Percentiles rank a stretch among this genome's conserved stretches.
Conservation (phyloP, 1,140 invertebrate species). For the Mercenaria mercenaria region DNA sequence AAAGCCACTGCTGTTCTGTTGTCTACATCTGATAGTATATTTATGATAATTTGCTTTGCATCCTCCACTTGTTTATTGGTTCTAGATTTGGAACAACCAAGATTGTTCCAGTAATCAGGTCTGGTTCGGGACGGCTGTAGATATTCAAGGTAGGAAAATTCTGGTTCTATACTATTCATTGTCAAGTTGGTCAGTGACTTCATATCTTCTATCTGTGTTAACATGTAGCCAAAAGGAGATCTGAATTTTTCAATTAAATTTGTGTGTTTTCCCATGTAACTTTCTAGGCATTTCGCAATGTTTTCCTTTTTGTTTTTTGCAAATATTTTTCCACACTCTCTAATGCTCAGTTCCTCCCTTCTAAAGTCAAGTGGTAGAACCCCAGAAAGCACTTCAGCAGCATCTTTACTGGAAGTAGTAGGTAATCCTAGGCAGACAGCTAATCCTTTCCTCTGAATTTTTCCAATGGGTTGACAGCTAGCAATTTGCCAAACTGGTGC, state of each 20-base stretch:
- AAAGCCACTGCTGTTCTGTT: slow-evolving; percentile 28
- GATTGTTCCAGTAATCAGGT: slow-evolving; percentile 29
- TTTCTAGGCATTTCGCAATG: not conserved
- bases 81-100: slow-evolving; percentile 2
- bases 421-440: not conserved
- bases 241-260: not conserved
- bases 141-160: slow-evolving; percentile 19
- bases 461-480: not conserved
- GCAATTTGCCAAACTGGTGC: slow-evolving; percentile 36
- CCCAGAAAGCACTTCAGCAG: not conserved
- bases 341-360: not conserved
- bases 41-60: not conserved
- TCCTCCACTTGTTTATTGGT: not conserved
- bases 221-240: not conserved
- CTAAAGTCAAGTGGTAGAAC: slow-evolving; percentile 5
- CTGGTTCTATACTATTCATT: slow-evolving; percentile 5
- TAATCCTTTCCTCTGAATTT: slow-evolving; percentile 17
- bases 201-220: not conserved
- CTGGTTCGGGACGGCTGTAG: not conserved
- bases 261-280: not conserved
- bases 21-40: not conserved
- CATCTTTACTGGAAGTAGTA: not conserved
- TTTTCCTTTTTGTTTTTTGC: not conserved
- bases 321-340: slow-evolving; percentile 25
- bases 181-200: not conserved